Evolutionary conservation across 2,888 invertebrate genomes (phyloP).

Genomic region (Clistopyga incitator): DNA sequence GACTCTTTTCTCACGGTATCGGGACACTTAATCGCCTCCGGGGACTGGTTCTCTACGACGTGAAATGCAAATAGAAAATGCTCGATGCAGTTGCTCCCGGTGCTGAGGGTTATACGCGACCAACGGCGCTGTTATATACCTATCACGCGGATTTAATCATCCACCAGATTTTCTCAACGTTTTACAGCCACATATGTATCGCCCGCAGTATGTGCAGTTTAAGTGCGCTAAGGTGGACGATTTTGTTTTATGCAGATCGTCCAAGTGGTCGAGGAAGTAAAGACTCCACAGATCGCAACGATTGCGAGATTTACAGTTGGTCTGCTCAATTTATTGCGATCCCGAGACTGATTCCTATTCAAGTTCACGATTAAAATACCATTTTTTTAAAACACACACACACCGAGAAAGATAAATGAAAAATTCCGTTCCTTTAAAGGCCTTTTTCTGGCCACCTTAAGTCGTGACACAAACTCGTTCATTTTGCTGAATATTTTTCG

Average conservation of each 20-base stretch:
- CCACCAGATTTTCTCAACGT: conserved; percentile 38
- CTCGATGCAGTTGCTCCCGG: conserved; percentile 57
- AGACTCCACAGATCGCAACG: background rate
- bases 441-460: no score
- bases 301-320: background rate
- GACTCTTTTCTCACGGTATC: conserved; percentile 73
- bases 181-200: conserved; percentile 3
- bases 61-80: conserved; percentile 72
- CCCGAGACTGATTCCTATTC: background rate
- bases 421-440: no score
- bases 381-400: background rate
- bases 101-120: conserved; percentile 27
- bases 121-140: conserved; percentile 62
- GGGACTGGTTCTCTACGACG: conserved; percentile 69
- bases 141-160: conserved; percentile 69
- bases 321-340: background rate
- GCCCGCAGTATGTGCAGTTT: conserved; percentile 15
- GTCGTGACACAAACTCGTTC: no score
- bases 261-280: background rate
- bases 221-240: background rate
- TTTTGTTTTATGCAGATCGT: conserved; percentile 14
- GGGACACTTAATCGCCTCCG: conserved; percentile 70
- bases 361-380: background rate
- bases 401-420: no score
- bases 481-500: no score